Evolutionary conservation across 2,888 invertebrate species (phyloP), one percentile per base, ranked within the genome.

Genomic region (Sminthurinus aureus): DNA sequence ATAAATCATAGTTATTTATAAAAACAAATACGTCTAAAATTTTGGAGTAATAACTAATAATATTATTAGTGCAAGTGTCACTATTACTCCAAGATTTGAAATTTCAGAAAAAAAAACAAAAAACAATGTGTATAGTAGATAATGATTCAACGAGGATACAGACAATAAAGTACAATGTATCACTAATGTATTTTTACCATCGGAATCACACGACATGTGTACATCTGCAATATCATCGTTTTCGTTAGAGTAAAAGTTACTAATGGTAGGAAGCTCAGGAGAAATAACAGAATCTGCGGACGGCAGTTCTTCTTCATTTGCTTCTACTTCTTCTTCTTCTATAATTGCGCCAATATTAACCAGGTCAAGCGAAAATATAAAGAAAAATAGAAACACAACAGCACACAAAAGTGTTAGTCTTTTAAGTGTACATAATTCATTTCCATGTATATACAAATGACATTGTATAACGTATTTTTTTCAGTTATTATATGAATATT

Each of bases 231-330:
- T 83, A 66, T 80, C 80, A 80, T 83, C 82, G 20, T 69, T 80
- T 67, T 80, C 80, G 22, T 75, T 69, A 15, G 80, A 76, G 67
- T 38, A 24, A 66, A 73, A 58, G n/a, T 66, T 71, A 80, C 15
- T 80, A 74, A 50, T 24, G 73, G 67, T 71, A 51, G 52, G 67
- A 22, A 78, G 38, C 50, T 83, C 83, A 69, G 74, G 52, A 22
- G 64, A 11, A 74, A 26, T 20, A 64, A n/a, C 22, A 73, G 51
- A 52, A 69, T 80, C 83, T 22, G 84, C 79, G n/a, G 78, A 74
- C 38, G 75, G 81, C 18, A 88, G 84, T 75, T 88, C 88, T 52
- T 86, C 84, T 73, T 85, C 86, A n/a, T 78, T 78, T 51, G 82
- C 84, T 58, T 84, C 84, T 79, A 79, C 83, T 71, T 85, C 85